A percentile compares a stretch with the other conserved stretches of the same genome.
phyloP scores from a whole-genome alignment of 2,888 invertebrate species.

The Noctua janthina region DNA sequence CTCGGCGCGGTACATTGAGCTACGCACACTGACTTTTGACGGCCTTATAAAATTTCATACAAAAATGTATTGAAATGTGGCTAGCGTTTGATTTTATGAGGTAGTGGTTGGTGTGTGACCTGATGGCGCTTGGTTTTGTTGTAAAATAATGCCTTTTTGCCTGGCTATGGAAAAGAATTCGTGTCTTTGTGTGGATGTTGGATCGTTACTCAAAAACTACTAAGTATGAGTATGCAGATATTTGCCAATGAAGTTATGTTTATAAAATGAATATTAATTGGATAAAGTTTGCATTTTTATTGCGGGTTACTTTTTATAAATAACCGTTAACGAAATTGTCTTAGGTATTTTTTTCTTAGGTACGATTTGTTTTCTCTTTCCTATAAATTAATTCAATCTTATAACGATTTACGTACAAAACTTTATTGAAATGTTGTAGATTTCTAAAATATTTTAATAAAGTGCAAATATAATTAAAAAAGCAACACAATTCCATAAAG shows the following conservation, averaged over 20 bases:
- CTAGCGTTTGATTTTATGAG: constrained; percentile 43
- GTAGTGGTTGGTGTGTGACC: constrained; percentile 4
- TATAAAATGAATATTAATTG: not conserved
- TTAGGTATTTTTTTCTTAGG: not conserved
- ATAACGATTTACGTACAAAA: not conserved
- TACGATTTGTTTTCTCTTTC: not conserved
- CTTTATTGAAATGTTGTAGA: no score
- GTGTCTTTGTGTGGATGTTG: not conserved
- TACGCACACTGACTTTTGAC: constrained; percentile 55
- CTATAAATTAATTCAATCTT: not conserved
- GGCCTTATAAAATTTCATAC: constrained; percentile 58
- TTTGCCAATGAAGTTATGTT: not conserved
- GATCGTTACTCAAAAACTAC: not conserved
- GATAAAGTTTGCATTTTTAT: not conserved
- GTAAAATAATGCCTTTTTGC: not conserved
- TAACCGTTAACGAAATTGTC: not conserved
- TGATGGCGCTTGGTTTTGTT: not conserved
- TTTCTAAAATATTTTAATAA: not conserved
- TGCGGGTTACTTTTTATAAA: not conserved
- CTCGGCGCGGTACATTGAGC: constrained; percentile 30
- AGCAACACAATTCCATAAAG: constrained; percentile 22
- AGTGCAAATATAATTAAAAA: constrained; percentile 6
- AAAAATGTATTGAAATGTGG: constrained; percentile 51
- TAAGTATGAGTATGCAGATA: no score
- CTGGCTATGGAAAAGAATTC: not conserved